Conservation (phyloP, 2,797 vertebrate species). For the Vespertilio murinus region DNA sequence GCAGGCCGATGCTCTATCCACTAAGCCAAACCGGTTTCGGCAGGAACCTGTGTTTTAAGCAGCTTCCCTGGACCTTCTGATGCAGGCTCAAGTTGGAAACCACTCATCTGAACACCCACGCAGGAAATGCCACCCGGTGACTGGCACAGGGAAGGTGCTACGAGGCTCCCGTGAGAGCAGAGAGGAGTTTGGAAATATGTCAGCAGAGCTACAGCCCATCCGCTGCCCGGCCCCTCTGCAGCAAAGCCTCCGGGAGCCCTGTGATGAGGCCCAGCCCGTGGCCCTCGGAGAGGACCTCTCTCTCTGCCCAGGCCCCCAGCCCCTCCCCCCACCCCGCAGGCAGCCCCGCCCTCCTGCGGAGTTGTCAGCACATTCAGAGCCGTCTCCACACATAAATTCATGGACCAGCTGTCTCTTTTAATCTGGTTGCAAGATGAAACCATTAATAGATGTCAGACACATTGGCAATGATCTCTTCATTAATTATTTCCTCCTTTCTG, state of each 20-base stretch:
- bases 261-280: no score
- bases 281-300: not conserved
- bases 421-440: constrained; percentile 79
- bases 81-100: not conserved
- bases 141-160: not conserved
- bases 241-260: not conserved
- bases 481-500: constrained; percentile 83
- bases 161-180: not conserved
- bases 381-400: constrained; percentile 72
- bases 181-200: not conserved
- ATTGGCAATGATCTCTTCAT: constrained; percentile 82
- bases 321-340: not conserved
- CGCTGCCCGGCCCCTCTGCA: not conserved
- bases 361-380: constrained; percentile 66
- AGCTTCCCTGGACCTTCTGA: not conserved
- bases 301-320: not conserved
- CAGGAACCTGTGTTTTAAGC: not conserved
- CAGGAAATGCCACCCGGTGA: not conserved
- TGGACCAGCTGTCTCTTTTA: constrained; percentile 80
- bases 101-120: not conserved
- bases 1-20: no score
- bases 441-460: constrained; percentile 84
- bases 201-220: not conserved
- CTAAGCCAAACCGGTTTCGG: no score
- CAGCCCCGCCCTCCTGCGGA: constrained; percentile 34